Percentiles rank a stretch among this genome's conserved stretches.
Conservation (phyloP, 2,113 vertebrate species). For the Stigmatopora argus region DNA sequence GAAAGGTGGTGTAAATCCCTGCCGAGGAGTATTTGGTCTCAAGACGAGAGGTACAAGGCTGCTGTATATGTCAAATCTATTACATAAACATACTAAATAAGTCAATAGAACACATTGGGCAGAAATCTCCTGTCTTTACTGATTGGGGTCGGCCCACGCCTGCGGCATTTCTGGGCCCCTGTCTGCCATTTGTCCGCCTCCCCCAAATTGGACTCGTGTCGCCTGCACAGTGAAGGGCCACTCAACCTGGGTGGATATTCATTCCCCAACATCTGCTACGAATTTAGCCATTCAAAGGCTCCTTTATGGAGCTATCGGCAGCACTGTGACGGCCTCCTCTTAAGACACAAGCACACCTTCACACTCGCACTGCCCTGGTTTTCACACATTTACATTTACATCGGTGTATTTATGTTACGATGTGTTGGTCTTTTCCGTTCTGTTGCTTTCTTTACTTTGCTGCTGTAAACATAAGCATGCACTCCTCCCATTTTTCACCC, state of each 20-base stretch:
- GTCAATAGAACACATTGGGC: slow-evolving; percentile 37
- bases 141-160: slow-evolving; percentile 21
- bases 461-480: slow-evolving; percentile 7
- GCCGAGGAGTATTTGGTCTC: slow-evolving; percentile 41
- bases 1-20: slow-evolving; percentile 59
- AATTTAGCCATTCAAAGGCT: slow-evolving; percentile 75
- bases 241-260: slow-evolving; percentile 72
- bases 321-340: slow-evolving; percentile 64
- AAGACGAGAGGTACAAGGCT: slow-evolving; percentile 22
- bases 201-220: slow-evolving; percentile 63
- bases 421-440: not conserved
- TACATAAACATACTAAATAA: slow-evolving; percentile 36
- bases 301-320: slow-evolving; percentile 71
- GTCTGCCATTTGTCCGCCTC: slow-evolving; percentile 58
- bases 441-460: not conserved
- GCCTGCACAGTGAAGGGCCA: slow-evolving; percentile 61
- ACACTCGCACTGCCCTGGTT: slow-evolving; percentile 24
- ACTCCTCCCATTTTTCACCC: slow-evolving; percentile 20
- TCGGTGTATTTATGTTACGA: not conserved
- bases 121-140: slow-evolving; percentile 26
- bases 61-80: slow-evolving; percentile 26
- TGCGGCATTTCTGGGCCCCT: slow-evolving; percentile 41
- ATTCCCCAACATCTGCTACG: slow-evolving; percentile 75
- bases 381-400: slow-evolving; percentile 17
- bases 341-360: slow-evolving; percentile 52